Conservation (phyloP, 2,797 vertebrate genomes). For the Zenarchopterus dispar region DNA sequence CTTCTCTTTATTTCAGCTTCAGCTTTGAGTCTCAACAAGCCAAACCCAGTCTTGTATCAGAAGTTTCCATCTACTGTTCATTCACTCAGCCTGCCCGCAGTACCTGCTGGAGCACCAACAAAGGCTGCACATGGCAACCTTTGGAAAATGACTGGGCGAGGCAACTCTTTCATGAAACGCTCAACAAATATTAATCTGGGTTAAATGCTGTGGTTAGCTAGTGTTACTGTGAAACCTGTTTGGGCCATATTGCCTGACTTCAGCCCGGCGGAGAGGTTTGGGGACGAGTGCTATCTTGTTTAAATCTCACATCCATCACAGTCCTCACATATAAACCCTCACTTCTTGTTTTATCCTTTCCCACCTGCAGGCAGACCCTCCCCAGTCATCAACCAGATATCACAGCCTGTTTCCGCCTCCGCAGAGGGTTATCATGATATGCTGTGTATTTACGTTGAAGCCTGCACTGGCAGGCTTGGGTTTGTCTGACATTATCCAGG, state of each 20-base stretch:
- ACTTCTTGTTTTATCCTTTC: constrained; percentile 48
- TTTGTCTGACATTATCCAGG: constrained; percentile 47
- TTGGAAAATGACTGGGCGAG: constrained; percentile 61
- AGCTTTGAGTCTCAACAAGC: constrained; percentile 7
- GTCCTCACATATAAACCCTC: constrained; percentile 32
- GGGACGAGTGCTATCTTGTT: constrained; percentile 75
- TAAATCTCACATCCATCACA: constrained; percentile 26
- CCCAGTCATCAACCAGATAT: constrained; percentile 20
- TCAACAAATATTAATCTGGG: constrained; percentile 64
- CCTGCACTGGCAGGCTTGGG: constrained; percentile 28
- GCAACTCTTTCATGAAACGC: constrained; percentile 28
- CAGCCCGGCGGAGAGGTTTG: constrained; percentile 36
- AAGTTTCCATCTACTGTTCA: constrained; percentile 32
- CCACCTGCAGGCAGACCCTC: constrained; percentile 62
- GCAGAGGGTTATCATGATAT: constrained; percentile 30
- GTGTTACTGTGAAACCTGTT: constrained; percentile 50
- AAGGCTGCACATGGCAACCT: constrained; percentile 55
- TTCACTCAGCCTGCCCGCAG: constrained; percentile 27
- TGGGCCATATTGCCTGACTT: constrained; percentile 44
- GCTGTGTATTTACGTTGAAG: constrained; percentile 32
- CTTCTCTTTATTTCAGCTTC: constrained; percentile 2
- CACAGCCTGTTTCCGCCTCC: constrained; percentile 30
- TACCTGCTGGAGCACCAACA: constrained; percentile 35
- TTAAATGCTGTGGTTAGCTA: constrained; percentile 39
- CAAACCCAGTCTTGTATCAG: constrained; percentile 30